Evolutionary conservation across 2,888 invertebrate genomes (phyloP).

Genomic region (Aquatica leii): DNA sequence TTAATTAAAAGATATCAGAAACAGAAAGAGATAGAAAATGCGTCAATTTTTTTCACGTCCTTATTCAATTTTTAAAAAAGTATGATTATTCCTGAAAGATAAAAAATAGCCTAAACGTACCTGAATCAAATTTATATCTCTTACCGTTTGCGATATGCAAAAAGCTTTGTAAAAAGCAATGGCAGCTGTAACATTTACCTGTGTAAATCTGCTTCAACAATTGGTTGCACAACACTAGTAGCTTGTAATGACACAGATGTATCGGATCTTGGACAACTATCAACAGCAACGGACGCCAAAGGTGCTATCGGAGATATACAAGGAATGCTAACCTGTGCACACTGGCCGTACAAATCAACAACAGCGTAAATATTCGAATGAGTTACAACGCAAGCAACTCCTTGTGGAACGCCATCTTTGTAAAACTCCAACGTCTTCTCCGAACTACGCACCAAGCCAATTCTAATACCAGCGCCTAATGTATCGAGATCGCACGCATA

Average conservation of each 20-base stretch:
- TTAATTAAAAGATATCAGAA: no score
- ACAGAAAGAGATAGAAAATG: no score
- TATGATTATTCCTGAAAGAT: no score
- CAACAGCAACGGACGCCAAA: conserved; percentile 55
- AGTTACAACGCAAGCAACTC: conserved; percentile 81
- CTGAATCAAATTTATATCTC: no score
- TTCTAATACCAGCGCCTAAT: conserved; percentile 77
- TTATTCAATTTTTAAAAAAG: no score
- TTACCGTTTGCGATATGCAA: no score
- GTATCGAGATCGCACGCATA: conserved; percentile 88
- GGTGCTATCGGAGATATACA: conserved; percentile 55
- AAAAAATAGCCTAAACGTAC: no score
- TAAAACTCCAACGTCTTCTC: conserved; percentile 88
- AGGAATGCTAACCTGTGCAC: conserved; percentile 80
- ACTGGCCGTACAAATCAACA: conserved; percentile 94
- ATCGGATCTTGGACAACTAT: conserved; percentile 54
- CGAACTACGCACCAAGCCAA: conserved; percentile 88
- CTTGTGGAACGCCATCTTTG: conserved; percentile 87
- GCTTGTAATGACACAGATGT: conserved; percentile 58
- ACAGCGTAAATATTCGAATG: conserved; percentile 88
- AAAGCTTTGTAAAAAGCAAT: not conserved
- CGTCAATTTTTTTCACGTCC: no score
- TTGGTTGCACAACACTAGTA: conserved; percentile 52
- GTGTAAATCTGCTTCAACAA: conserved; percentile 56
- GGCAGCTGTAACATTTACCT: no score